Base-by-base conservation (phyloP, 2,888 invertebrate genomes). In the Rotaria socialis region DNA sequence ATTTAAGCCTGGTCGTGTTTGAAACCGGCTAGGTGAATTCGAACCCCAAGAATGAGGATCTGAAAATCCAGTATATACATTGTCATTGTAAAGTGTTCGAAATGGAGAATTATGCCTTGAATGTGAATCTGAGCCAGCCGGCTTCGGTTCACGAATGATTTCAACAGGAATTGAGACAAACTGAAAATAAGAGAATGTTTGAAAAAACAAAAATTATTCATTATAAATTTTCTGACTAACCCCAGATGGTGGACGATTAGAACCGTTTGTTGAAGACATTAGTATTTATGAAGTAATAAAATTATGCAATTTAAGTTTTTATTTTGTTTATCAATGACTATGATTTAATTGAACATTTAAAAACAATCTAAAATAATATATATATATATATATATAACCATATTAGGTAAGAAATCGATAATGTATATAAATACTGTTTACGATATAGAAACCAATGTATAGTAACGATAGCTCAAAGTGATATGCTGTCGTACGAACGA, bases 101-200 rank as follows among this genome's bases (percentile, higher is more conserved):
- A 35, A 67, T 67, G 67, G 67, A 16, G 67, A 67, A 67, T 35
- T 41, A 16, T 67, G 67, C 47, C 80, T 24, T 47, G 43, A 80
- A 14, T 43, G 47, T n/a, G 80, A 47, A 47, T 8, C 4, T 47
- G 47, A 47, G 47, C n/a, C 4, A 80, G 43, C 47, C 24, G 80
- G 35, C 0, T 24, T n/a, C 8, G 80, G 47, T 16, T 67, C 80
- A 24, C 80, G 80, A 80, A 80, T 47, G 5, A 80, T 80, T 80
- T 80, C 80, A 19, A 80, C 80, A 24, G 80, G 80, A 47, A 80
- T 80, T 80, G 80, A 47, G 2, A 80, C 80, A 80, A 19, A 80
- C 80, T 80, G 14, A 80, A 11, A 24, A n/a, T 1, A 11, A 14
- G 14, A 67, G 16, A 24, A 24, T 56, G 3, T 24, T 56, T 2